Evolutionary conservation across 2,888 invertebrate species (phyloP), one percentile per base, ranked within the genome.

Genomic region (Bruchidius siliquastri): DNA sequence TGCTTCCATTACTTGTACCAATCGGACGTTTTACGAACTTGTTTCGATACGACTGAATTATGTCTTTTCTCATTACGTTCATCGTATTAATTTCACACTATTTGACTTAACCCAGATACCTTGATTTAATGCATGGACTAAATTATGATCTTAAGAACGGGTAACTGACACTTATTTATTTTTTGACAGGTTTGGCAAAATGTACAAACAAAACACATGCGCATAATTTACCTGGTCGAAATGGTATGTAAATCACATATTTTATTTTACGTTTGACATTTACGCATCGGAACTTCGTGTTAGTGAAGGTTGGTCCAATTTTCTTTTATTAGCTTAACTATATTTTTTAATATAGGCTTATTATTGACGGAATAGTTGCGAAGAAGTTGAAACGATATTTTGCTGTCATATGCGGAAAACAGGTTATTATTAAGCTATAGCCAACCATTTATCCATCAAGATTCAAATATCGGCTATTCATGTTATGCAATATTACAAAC

Each of bases 151-250:
- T 49, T 1, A 49, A 49, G 49, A 49, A 49, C 49, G 49, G 49
- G 49, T 49, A 49, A 49, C 49, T 49, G 49, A 49, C 49, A 49
- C 49, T 74, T 74, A 77, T 83, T 84, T 83, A 84, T 79, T 84
- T 85, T 83, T 84, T 81, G 83, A 84, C 85, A 85, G 85, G 85
- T 84, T 80, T 80, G 77, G 77, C 79, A 79, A 77, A 79, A 77
- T 78, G 79, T 76, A 82, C 81, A 75, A 75, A 72, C 73, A 3
- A 49, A 49, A 49, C 49, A 49, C 49, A 13, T 49, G 49, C 18
- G 18, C 30, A 18, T 13, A 49, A 49, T 76, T 73, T 73, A 75
- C 75, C 76, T 76, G 73, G 77, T 76, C 76, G 69, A 71, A 67
- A 76, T 73, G 79, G 79, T 79, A 79, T 79, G 79, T 79, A 79